Evolutionary conservation across 2,888 invertebrate species (phyloP).

Genomic region (Oasisia sp.): DNA sequence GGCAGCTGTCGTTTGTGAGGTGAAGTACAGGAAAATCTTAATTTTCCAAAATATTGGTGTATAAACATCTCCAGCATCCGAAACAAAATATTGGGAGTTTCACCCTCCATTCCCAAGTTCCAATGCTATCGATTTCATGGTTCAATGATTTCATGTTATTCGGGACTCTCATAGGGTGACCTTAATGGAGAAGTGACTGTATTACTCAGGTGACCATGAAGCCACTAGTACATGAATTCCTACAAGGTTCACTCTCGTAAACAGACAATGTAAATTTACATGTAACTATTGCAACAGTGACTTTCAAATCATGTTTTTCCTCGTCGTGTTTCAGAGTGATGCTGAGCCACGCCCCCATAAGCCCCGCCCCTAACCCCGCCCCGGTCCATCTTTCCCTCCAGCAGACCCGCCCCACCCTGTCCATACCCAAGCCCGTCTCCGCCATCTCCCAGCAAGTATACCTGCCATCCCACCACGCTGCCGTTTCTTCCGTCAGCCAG

Average conservation of each 20-base stretch:
- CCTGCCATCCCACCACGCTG: not conserved
- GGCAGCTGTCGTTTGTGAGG: too few species aligned
- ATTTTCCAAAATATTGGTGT: too few species aligned
- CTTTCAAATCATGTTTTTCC: not conserved
- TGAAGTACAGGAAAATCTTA: too few species aligned
- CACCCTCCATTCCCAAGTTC: too few species aligned
- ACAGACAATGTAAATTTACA: not conserved
- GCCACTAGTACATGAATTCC: not conserved
- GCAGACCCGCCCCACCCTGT: not conserved
- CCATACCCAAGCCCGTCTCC: not conserved
- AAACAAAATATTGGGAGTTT: too few species aligned
- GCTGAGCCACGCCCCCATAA: not conserved
- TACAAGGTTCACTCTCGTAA: not conserved
- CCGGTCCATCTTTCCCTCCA: not conserved
- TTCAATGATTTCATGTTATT: too few species aligned
- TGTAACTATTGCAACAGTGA: not conserved
- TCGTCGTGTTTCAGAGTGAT: not conserved
- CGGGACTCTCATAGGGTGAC: too few species aligned
- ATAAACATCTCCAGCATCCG: too few species aligned
- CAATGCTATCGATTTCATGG: too few species aligned
- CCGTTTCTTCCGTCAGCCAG: not conserved
- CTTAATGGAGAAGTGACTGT: too few species aligned
- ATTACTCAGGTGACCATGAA: too few species aligned
- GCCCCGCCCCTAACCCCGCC: not conserved
- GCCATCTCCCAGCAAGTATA: not conserved